phyloP scores from a whole-genome alignment of 30 jellyfish, hydroid and myxozoan genomes.

The Aurelia coerulea region DNA sequence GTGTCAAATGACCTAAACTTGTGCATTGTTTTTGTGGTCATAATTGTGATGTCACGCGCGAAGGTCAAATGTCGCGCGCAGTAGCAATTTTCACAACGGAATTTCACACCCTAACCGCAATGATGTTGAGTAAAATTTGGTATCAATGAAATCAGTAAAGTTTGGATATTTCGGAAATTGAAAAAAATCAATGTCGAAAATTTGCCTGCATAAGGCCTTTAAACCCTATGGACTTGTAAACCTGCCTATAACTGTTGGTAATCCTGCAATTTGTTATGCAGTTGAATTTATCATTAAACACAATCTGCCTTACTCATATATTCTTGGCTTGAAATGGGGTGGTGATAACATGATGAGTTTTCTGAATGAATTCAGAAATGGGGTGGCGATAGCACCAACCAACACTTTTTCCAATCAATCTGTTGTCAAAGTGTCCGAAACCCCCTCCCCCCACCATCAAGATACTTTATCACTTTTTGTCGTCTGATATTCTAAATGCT shows the following conservation, averaged over 20 bases:
- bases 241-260: conserved; percentile 40
- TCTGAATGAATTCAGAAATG: conserved; percentile 32
- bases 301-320: conserved; percentile 59
- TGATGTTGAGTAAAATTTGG: too few relatives aligned
- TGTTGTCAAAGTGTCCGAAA: conserved; percentile 26
- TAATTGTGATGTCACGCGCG: too few relatives aligned
- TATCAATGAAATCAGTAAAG: too few relatives aligned
- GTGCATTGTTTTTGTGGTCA: too few relatives aligned
- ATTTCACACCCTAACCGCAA: too few relatives aligned
- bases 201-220: too few relatives aligned
- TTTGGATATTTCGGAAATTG: too few relatives aligned
- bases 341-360: background rate
- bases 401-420: conserved; percentile 30
- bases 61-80: too few relatives aligned
- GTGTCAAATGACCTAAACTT: too few relatives aligned
- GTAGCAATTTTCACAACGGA: too few relatives aligned
- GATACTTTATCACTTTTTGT: background rate
- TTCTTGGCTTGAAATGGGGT: conserved; percentile 24
- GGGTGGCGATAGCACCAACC: conserved; percentile 53
- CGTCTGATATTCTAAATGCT: too few relatives aligned
- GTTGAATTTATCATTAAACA: conserved; percentile 34
- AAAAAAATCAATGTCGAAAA: too few relatives aligned
- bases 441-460: background rate
- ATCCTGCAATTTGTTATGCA: conserved; percentile 31
- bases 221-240: background rate